Evolutionary conservation across 1,140 invertebrate species (phyloP).

Genomic region (Zaprionus ghesquierei): DNA sequence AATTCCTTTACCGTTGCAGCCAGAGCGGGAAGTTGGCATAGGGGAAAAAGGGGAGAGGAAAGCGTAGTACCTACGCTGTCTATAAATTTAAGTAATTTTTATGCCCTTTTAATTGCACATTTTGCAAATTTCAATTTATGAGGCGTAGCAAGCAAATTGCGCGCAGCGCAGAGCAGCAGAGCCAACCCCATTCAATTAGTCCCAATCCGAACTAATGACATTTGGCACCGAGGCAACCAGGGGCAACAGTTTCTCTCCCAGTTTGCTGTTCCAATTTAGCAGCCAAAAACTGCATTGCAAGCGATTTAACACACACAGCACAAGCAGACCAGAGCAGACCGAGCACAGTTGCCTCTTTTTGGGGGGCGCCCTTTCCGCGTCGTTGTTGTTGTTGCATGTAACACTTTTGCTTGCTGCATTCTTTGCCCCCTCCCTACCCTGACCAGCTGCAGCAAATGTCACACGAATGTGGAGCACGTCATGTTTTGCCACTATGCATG

Average conservation of each 20-base stretch:
- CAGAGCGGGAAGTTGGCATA: too few relatives aligned
- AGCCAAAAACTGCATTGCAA: slow-evolving; percentile 21
- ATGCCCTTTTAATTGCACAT: slow-evolving; percentile 51
- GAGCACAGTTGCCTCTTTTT: slow-evolving; percentile 23
- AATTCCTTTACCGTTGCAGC: not conserved
- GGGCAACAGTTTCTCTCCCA: not conserved
- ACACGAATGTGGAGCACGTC: slow-evolving; percentile 75
- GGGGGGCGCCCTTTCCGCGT: slow-evolving; percentile 25
- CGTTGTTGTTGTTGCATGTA: slow-evolving; percentile 56
- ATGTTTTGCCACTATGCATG: slow-evolving; percentile 62
- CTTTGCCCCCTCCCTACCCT: not conserved
- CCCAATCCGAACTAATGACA: slow-evolving; percentile 34
- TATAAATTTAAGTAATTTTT: slow-evolving; percentile 30
- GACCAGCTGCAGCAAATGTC: slow-evolving; percentile 54
- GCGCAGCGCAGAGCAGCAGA: slow-evolving; percentile 1
- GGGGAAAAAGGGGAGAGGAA: too few relatives aligned
- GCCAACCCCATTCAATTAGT: slow-evolving; percentile 34
- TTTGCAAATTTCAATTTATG: slow-evolving; percentile 40
- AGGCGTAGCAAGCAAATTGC: slow-evolving; percentile 11
- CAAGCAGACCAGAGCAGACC: not conserved
- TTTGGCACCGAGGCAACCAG: slow-evolving; percentile 29
- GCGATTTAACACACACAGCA: not conserved
- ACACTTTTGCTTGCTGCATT: slow-evolving; percentile 52
- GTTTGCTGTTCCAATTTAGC: slow-evolving; percentile 21
- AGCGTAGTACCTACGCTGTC: too few relatives aligned